Percentiles rank a stretch among this genome's conserved stretches.
Evolutionary conservation across 2,888 invertebrate genomes (phyloP).

Genomic region (Epicampocera succincta): DNA sequence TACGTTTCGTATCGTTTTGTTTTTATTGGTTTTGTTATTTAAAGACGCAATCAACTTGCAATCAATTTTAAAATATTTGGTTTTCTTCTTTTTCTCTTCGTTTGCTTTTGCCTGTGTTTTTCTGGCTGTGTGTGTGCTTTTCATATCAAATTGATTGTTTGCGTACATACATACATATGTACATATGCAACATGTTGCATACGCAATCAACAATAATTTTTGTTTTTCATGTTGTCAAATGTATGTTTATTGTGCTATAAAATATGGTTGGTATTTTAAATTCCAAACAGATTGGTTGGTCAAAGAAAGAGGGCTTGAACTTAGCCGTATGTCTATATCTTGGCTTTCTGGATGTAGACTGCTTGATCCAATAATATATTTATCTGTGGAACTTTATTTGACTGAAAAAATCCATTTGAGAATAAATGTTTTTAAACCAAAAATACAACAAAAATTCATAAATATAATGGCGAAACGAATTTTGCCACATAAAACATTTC

Average conservation of each 20-base stretch:
- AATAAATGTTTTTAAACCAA: too few relatives aligned
- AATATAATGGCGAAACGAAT: too few relatives aligned
- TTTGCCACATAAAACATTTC: too few relatives aligned
- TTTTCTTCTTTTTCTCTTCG: constrained; percentile 38
- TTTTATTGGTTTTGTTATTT: constrained; percentile 54
- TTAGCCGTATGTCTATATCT: too few relatives aligned
- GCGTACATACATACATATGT: constrained; percentile 60
- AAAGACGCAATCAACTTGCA: constrained; percentile 68
- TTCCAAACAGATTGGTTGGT: background rate
- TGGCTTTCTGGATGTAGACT: too few relatives aligned
- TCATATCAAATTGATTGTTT: constrained; percentile 65
- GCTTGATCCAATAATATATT: too few relatives aligned
- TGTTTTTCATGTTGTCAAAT: constrained; percentile 60
- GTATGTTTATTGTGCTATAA: constrained; percentile 34
- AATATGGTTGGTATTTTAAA: constrained; percentile 21
- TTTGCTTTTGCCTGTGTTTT: constrained; percentile 10
- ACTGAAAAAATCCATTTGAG: too few relatives aligned
- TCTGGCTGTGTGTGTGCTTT: constrained; percentile 15
- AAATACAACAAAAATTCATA: too few relatives aligned
- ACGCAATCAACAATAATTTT: constrained; percentile 72
- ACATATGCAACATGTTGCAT: constrained; percentile 69
- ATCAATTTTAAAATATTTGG: constrained; percentile 66
- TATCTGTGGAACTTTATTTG: too few relatives aligned
- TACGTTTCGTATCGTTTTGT: constrained; percentile 25
- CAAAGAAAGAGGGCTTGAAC: background rate